A percentile compares a stretch with the other conserved stretches of the same genome.
Evolutionary conservation across 2,113 vertebrate genomes (phyloP).

Genomic region (Oncorhynchus keta): DNA sequence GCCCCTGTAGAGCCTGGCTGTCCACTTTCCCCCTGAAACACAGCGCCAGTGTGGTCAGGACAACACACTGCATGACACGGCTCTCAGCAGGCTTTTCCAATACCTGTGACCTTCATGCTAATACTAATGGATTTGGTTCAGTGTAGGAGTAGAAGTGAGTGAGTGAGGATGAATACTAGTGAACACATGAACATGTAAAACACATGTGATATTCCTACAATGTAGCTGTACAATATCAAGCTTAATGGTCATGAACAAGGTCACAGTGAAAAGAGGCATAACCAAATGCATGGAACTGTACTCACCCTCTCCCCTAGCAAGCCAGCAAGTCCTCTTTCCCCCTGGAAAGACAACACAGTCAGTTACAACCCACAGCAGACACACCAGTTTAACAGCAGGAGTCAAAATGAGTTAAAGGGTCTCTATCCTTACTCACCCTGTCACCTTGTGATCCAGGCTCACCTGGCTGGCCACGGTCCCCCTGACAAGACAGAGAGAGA

Average conservation of each 20-base stretch:
- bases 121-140: neutral
- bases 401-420: neutral
- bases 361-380: neutral
- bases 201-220: too few relatives aligned
- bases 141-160: neutral
- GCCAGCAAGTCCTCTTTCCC: slow-evolving; percentile 77
- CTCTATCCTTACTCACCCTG: slow-evolving; percentile 63
- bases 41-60: neutral
- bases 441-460: slow-evolving; percentile 75
- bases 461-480: slow-evolving; percentile 85
- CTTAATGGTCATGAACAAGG: neutral
- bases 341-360: slow-evolving; percentile 63
- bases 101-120: neutral
- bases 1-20: slow-evolving; percentile 65
- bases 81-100: too few relatives aligned
- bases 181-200: too few relatives aligned
- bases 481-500: slow-evolving; percentile 67
- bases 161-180: neutral
- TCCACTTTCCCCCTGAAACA: slow-evolving; percentile 72
- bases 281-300: slow-evolving; percentile 1
- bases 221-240: too few relatives aligned
- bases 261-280: neutral
- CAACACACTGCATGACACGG: neutral
- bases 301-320: slow-evolving; percentile 77
- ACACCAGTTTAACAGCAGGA: neutral